Conservation (phyloP, 2,888 invertebrate genomes). For the Cephus nigrinus region DNA sequence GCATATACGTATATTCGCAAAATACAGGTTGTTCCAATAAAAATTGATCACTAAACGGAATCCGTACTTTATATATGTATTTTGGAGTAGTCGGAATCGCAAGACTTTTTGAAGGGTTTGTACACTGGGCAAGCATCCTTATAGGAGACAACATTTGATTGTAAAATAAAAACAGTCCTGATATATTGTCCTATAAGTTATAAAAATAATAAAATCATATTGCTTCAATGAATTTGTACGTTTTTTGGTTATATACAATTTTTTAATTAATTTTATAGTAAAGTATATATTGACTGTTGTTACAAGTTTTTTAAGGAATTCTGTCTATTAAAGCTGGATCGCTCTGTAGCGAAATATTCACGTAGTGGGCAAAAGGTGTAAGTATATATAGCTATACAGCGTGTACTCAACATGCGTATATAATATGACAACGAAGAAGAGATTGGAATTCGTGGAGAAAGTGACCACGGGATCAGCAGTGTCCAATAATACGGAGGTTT, state of each 20-base stretch:
- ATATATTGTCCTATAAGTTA: not conserved
- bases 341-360: not conserved
- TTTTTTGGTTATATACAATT: not conserved
- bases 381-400: conserved; percentile 7
- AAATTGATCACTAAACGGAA: not conserved
- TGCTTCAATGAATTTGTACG: not conserved
- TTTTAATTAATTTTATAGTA: not conserved
- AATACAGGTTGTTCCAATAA: not conserved
- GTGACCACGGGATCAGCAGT: conserved; percentile 8
- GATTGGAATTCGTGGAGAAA: conserved; percentile 19
- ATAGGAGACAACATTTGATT: too few species aligned
- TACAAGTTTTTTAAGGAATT: not conserved
- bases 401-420: conserved; percentile 7
- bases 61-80: not conserved
- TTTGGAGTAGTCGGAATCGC: too few species aligned
- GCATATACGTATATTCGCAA: not conserved
- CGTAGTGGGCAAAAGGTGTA: conserved; percentile 11
- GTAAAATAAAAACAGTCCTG: too few species aligned
- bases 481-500: not conserved
- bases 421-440: conserved; percentile 22
- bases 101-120: too few species aligned
- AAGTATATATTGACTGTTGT: not conserved
- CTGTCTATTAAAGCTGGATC: not conserved
- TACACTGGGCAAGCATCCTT: too few species aligned
- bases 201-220: not conserved